These are phyloP conservation scores for Centruroides vittatus DNA, from an alignment of 1,140 invertebrate genomes.

Conservation along the genomic window DNA sequence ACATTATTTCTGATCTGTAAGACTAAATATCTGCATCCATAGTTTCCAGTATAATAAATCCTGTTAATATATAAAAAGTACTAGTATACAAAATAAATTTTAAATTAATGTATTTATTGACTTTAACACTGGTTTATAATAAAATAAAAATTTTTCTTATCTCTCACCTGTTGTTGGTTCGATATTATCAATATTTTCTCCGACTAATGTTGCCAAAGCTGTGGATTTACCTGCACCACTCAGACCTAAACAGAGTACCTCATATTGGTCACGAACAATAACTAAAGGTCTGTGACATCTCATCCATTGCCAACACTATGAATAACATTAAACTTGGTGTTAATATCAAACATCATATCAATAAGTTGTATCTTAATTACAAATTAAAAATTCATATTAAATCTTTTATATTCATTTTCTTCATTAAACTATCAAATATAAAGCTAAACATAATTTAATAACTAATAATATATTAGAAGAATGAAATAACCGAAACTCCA, in stretches of 20 bases:
- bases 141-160: no score
- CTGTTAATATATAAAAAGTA: no score
- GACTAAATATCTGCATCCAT: no score
- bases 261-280: slow-evolving; percentile 17
- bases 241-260: slow-evolving; percentile 29
- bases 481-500: no score
- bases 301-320: slow-evolving; percentile 21
- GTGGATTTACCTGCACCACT: slow-evolving; percentile 29
- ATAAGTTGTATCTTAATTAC: neutral
- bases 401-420: no score
- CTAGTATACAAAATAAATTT: neutral
- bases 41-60: no score
- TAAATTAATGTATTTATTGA: neutral
- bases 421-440: no score
- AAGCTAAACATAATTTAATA: no score
- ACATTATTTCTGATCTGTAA: no score
- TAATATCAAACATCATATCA: neutral
- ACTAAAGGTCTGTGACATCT: slow-evolving; percentile 18
- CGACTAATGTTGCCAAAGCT: slow-evolving; percentile 27
- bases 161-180: slow-evolving; percentile 25
- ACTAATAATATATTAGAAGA: no score
- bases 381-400: no score
- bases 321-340: neutral
- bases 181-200: slow-evolving; percentile 25
- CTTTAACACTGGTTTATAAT: no score